A percentile compares a stretch with the other conserved stretches of the same genome.
Evolutionary conservation across 2,888 invertebrate species (phyloP).

Genomic region (Ceramica pisi): DNA sequence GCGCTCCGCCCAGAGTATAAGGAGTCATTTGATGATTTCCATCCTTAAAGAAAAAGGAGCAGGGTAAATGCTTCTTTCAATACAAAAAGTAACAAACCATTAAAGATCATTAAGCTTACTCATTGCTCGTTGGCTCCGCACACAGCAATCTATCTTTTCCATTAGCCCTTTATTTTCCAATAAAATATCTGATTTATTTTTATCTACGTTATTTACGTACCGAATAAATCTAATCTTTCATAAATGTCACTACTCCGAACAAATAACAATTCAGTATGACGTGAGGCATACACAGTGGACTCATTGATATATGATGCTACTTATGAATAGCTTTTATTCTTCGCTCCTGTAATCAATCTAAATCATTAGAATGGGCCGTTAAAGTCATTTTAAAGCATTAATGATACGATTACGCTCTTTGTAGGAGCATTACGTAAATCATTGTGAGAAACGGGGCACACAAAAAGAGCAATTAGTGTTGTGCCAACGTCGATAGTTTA

Average conservation of each 20-base stretch:
- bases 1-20: too few species aligned
- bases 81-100: background rate
- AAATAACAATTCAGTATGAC: conserved; percentile 56
- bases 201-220: conserved; percentile 42
- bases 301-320: conserved; percentile 63
- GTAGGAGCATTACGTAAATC: conserved; percentile 84
- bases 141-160: background rate
- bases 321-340: conserved; percentile 69
- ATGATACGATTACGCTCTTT: conserved; percentile 82
- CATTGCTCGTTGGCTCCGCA: conserved; percentile 1
- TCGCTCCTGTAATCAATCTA: conserved; percentile 80
- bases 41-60: too few species aligned
- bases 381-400: conserved; percentile 84
- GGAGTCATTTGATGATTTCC: too few species aligned
- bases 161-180: conserved; percentile 36
- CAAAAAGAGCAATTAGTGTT: conserved; percentile 89
- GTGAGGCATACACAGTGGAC: conserved; percentile 39
- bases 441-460: conserved; percentile 82
- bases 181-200: conserved; percentile 35
- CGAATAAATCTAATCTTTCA: conserved; percentile 62
- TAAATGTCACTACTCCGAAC: conserved; percentile 56
- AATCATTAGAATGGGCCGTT: conserved; percentile 82
- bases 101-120: background rate
- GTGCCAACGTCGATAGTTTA: conserved; percentile 88
- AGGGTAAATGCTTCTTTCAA: background rate